Evolutionary conservation across 2,113 vertebrate species (phyloP).

Genomic region (Trematocara nigrifrons): DNA sequence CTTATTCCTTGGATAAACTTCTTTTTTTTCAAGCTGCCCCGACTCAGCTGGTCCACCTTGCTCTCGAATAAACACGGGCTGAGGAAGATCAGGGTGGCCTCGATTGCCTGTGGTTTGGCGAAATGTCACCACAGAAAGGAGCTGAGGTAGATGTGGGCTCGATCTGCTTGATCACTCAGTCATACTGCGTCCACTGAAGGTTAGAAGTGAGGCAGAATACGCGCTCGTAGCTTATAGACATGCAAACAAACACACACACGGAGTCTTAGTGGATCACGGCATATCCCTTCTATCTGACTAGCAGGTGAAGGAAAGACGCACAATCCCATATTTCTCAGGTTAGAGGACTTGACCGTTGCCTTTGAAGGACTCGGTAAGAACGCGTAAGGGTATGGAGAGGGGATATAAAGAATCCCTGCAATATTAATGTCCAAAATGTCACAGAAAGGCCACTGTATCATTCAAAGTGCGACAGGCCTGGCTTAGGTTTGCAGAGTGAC

Average conservation of each 20-base stretch:
- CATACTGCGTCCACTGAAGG: slow-evolving; percentile 45
- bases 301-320: neutral
- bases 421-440: slow-evolving; percentile 84
- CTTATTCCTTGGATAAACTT: neutral
- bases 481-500: slow-evolving; percentile 51
- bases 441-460: slow-evolving; percentile 62
- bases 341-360: slow-evolving; percentile 41
- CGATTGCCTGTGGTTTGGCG: slow-evolving; percentile 48
- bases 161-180: slow-evolving; percentile 64
- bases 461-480: slow-evolving; percentile 18
- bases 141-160: slow-evolving; percentile 30
- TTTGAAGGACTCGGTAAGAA: slow-evolving; percentile 41
- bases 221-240: neutral
- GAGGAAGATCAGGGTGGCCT: slow-evolving; percentile 32
- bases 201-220: slow-evolving; percentile 14
- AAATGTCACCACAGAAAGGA: slow-evolving; percentile 57
- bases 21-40: neutral
- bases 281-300: slow-evolving; percentile 31
- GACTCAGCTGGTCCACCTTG: neutral
- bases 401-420: slow-evolving; percentile 75
- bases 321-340: slow-evolving; percentile 17
- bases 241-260: neutral
- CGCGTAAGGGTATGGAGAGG: slow-evolving; percentile 35
- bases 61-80: slow-evolving; percentile 56
- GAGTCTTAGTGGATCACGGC: slow-evolving; percentile 24